These are phyloP conservation scores for Propithecus coquereli DNA, from an alignment of 2,113 vertebrate species.

Conservation along the genomic window DNA sequence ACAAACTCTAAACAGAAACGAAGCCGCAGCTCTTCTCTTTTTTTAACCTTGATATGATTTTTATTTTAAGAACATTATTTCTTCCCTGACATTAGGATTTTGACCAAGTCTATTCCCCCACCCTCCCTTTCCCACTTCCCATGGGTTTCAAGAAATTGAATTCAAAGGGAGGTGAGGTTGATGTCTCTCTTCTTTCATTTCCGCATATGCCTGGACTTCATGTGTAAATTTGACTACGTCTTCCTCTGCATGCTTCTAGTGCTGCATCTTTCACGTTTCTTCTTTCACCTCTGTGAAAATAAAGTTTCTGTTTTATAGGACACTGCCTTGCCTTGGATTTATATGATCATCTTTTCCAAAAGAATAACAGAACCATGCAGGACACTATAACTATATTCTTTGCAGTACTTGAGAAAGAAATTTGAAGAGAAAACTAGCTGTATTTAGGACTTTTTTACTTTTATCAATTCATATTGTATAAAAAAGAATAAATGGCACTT, in stretches of 20 bases:
- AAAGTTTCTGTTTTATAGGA: not conserved
- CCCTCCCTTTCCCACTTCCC: not conserved
- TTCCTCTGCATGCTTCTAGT: not conserved
- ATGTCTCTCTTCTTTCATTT: not conserved
- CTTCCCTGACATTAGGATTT: not conserved
- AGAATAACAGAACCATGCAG: not conserved
- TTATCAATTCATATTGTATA: slow-evolving; percentile 52
- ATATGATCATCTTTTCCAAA: not conserved
- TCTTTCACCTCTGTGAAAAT: not conserved
- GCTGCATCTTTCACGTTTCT: not conserved
- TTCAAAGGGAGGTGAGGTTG: not conserved
- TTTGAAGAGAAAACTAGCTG: not conserved
- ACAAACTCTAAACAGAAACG: not conserved
- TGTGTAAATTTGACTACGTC: not conserved
- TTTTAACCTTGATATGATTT: not conserved
- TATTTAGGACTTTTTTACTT: slow-evolving; percentile 21
- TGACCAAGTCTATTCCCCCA: not conserved
- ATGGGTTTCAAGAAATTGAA: not conserved
- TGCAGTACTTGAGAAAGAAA: not conserved
- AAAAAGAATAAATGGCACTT: slow-evolving; percentile 42
- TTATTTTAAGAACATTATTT: not conserved
- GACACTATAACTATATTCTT: not conserved
- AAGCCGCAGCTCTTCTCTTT: not conserved
- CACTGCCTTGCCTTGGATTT: not conserved
- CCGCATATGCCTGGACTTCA: not conserved